These are phyloP conservation scores for Percopsis omiscomaycus DNA, from an alignment of 2,797 vertebrate species.

Conservation along the genomic window DNA sequence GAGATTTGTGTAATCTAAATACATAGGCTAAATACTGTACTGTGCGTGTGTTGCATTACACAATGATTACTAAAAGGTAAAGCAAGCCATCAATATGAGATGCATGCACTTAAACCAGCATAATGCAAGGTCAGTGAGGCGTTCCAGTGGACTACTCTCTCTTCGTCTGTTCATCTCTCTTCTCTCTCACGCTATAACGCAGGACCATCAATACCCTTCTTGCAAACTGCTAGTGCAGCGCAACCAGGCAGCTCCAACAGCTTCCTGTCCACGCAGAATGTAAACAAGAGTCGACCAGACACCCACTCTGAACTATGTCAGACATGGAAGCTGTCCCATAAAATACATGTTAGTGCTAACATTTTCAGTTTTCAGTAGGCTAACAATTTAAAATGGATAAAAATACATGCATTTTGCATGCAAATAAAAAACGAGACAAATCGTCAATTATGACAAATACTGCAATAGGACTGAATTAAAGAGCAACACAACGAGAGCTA, in stretches of 20 bases:
- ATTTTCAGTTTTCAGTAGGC: too few relatives aligned
- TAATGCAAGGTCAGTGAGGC: too few relatives aligned
- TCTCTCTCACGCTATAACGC: slow-evolving; percentile 4
- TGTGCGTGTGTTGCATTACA: not conserved
- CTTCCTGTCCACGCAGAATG: slow-evolving; percentile 40
- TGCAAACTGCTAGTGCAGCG: slow-evolving; percentile 52
- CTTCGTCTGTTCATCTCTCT: slow-evolving; percentile 32
- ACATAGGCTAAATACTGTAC: not conserved
- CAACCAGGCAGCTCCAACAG: slow-evolving; percentile 44
- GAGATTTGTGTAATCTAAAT: slow-evolving; percentile 24
- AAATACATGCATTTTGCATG: too few relatives aligned
- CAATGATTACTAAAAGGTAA: too few relatives aligned
- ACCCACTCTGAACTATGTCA: slow-evolving; percentile 8
- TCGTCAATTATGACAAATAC: not conserved
- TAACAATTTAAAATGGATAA: too few relatives aligned
- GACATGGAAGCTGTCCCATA: slow-evolving; percentile 12
- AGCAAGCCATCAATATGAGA: too few relatives aligned
- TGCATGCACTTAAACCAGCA: too few relatives aligned
- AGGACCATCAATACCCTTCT: slow-evolving; percentile 48
- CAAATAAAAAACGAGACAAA: too few relatives aligned
- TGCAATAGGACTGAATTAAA: not conserved
- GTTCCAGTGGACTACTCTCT: too few relatives aligned
- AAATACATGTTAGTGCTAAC: not conserved
- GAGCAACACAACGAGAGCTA: not conserved
- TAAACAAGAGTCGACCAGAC: slow-evolving; percentile 48